Base-by-base conservation (phyloP, 2,888 invertebrate species). In the Nezara viridula region DNA sequence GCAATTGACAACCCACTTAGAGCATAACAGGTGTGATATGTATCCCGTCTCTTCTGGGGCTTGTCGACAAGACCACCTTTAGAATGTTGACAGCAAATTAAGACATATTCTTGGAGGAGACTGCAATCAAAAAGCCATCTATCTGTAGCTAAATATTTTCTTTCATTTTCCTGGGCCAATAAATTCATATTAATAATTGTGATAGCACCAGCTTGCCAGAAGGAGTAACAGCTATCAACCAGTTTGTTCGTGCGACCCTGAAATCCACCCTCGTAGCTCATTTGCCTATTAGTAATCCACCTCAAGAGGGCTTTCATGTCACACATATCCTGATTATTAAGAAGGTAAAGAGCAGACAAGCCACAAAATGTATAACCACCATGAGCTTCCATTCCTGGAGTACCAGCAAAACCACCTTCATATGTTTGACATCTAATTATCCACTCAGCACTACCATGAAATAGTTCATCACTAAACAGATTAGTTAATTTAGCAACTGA, bases 291-390 rank as follows among this genome's bases (percentile, higher is more conserved):
- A 0, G 96, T 96, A 90, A 96, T 95, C 99, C 99, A 99, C 91
- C 97, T 95, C 92, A 97, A 93, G 89, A 99, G 93, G 12, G 96
- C 94, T 92, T 96, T 95, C 89, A 96, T 93, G 93, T 98, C 96
- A 93, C 97, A 96, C 49, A 96, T 93, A 91, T 96, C 94, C 66
- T 96, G 95, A 92, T 95, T 95, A 91, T 96, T 95, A 27, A 99
- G 94, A 90, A 99, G 93, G 6, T 97, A 95, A 85, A 99, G 94
- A 1, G 98, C 95, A 88, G 99, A 98, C 90, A 99, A 95, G 0
- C 98, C 99, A 94, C 99, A 99, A 93, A 98, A 99, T 1, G 99
- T 96, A 93, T 99, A 99, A n/a, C 99, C 99, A 4, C 99, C 99
- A 94, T 99, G 99, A 12, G 99, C 99, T 93, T 99, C 99, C 95